These are phyloP conservation scores for Rhodeus uyekii DNA, from an alignment of 2,797 vertebrate genomes.

Conservation along the genomic window DNA sequence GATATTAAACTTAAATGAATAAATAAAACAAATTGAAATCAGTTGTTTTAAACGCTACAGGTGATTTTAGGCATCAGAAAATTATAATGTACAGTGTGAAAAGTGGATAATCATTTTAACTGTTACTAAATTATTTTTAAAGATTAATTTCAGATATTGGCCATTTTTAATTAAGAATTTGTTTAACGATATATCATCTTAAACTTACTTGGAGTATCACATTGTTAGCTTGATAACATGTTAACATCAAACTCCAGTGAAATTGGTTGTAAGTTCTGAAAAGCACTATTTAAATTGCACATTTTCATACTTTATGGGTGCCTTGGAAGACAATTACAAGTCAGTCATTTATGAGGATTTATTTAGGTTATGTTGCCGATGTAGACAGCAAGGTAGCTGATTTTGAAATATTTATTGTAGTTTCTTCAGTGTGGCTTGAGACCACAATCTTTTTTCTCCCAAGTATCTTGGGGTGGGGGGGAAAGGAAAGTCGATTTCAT, in stretches of 20 bases:
- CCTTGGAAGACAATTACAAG: neutral
- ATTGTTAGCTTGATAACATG: neutral
- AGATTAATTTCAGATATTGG: neutral
- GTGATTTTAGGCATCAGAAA: neutral
- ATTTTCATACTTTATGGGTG: neutral
- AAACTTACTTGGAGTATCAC: neutral
- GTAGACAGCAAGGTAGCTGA: neutral
- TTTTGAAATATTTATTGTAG: neutral
- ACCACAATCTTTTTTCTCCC: slow-evolving; percentile 10
- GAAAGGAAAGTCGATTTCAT: neutral
- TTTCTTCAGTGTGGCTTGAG: neutral
- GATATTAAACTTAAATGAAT: neutral
- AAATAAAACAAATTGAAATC: no score
- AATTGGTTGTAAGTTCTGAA: neutral
- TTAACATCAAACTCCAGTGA: neutral
- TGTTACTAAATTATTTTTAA: neutral
- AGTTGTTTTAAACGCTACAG: neutral
- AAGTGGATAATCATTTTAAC: neutral
- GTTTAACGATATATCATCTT: no score
- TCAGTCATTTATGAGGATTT: neutral
- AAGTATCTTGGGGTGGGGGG: neutral
- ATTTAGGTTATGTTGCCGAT: neutral
- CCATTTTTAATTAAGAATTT: no score
- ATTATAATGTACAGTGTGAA: neutral
- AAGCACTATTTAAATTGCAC: neutral